Conservation (phyloP, 2,113 vertebrate genomes). For the Nematolebias whitei region DNA sequence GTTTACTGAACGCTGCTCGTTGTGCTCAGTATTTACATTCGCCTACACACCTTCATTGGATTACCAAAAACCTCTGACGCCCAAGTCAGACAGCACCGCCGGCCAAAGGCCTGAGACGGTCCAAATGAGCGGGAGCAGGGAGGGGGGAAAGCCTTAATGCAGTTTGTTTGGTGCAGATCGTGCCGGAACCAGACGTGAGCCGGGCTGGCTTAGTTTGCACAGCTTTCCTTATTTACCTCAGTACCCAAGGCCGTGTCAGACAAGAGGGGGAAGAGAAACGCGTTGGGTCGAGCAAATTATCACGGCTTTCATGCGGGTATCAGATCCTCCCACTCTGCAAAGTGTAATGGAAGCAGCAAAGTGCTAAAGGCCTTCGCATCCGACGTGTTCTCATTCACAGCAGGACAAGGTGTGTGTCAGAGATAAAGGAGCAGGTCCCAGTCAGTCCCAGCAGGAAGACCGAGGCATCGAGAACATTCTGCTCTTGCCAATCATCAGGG, state of each 20-base stretch:
- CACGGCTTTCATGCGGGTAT: conserved; percentile 70
- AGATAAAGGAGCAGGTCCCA: conserved; percentile 71
- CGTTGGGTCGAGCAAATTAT: conserved; percentile 68
- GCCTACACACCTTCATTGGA: conserved; percentile 60
- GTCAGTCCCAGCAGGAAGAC: conserved; percentile 47
- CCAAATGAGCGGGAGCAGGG: conserved; percentile 21
- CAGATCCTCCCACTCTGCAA: conserved; percentile 71
- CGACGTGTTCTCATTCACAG: conserved; percentile 58
- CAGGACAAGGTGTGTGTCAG: conserved; percentile 70
- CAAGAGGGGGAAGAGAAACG: conserved; percentile 56
- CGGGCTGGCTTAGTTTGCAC: conserved; percentile 61
- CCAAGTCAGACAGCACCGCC: conserved; percentile 43
- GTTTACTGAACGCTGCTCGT: conserved; percentile 59
- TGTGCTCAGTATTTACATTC: conserved; percentile 67
- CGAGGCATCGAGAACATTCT: conserved; percentile 60
- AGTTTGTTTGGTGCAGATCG: conserved; percentile 63
- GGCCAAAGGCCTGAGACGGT: conserved; percentile 50
- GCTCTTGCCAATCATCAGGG: conserved; percentile 69
- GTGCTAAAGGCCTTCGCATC: conserved; percentile 70
- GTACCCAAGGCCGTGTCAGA: conserved; percentile 69
- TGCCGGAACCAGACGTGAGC: conserved; percentile 60
- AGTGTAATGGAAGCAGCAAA: conserved; percentile 71
- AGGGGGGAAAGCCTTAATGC: conserved; percentile 45
- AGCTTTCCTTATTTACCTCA: conserved; percentile 70
- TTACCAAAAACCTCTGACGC: conserved; percentile 59